Conservation (phyloP, 2,888 invertebrate genomes). For the Xanthia icteritia region DNA sequence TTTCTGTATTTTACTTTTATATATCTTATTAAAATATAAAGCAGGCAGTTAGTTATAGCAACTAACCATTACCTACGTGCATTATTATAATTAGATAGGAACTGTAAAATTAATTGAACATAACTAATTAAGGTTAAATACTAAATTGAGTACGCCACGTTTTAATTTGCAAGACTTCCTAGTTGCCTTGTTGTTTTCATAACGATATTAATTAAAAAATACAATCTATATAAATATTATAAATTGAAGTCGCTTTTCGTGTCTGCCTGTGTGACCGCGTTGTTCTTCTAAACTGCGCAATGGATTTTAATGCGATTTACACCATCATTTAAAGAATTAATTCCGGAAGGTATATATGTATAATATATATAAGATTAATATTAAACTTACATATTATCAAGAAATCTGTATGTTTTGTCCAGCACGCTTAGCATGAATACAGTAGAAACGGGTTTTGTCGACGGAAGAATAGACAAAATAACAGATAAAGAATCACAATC, state of each 20-base stretch:
- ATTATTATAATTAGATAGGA: constrained; percentile 9
- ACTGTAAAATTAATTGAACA: constrained; percentile 38
- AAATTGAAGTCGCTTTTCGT: background rate
- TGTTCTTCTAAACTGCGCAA: background rate
- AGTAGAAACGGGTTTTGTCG: too few species aligned
- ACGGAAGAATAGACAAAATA: too few species aligned
- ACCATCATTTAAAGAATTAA: background rate
- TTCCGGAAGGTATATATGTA: background rate
- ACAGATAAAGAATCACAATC: too few species aligned
- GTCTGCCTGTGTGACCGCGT: background rate
- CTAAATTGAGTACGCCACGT: constrained; percentile 1
- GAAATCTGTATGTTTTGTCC: background rate
- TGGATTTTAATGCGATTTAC: background rate
- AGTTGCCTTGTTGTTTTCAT: constrained; percentile 28
- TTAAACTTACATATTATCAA: background rate
- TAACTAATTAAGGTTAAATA: constrained; percentile 45
- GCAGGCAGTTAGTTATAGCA: background rate
- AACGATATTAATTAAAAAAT: constrained; percentile 49
- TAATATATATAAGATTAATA: background rate
- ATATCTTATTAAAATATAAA: background rate
- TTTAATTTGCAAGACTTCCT: constrained; percentile 57
- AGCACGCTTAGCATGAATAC: background rate
- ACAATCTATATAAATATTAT: background rate
- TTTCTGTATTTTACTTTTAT: background rate
- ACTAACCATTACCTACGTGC: constrained; percentile 17